Evolutionary conservation across 2,113 vertebrate species (phyloP).

Genomic region (Romanogobio albipinnatus): DNA sequence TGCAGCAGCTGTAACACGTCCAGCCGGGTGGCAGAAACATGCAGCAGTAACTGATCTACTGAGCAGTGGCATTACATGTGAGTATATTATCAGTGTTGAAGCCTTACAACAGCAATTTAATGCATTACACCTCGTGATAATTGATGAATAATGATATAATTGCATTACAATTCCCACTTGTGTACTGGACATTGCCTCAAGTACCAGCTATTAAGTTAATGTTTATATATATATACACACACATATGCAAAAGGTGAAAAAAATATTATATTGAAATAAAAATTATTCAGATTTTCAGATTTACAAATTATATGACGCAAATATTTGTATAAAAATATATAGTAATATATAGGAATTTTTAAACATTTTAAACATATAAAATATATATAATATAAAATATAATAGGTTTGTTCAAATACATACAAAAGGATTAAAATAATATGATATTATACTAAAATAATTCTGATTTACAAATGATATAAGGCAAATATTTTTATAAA

Average conservation of each 20-base stretch:
- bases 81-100: slow-evolving; percentile 35
- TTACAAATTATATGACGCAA: background rate
- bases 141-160: background rate
- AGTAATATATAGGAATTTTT: too few relatives aligned
- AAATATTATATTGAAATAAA: background rate
- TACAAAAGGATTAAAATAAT: too few relatives aligned
- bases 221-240: background rate
- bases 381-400: too few relatives aligned
- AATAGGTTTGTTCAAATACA: too few relatives aligned
- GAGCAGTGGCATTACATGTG: slow-evolving; percentile 36
- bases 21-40: slow-evolving; percentile 32
- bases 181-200: too few relatives aligned
- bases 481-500: background rate
- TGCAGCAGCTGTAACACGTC: slow-evolving; percentile 14
- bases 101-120: background rate
- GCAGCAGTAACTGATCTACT: slow-evolving; percentile 17
- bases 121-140: background rate
- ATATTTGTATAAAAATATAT: background rate
- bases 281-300: background rate
- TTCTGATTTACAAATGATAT: too few relatives aligned
- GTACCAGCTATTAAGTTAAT: too few relatives aligned
- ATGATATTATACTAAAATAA: too few relatives aligned
- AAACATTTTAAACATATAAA: too few relatives aligned
- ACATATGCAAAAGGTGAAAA: background rate
- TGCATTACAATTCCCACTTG: background rate